Evolutionary conservation across 1,140 invertebrate genomes (phyloP).

Genomic region (Saxidomus purpurata): DNA sequence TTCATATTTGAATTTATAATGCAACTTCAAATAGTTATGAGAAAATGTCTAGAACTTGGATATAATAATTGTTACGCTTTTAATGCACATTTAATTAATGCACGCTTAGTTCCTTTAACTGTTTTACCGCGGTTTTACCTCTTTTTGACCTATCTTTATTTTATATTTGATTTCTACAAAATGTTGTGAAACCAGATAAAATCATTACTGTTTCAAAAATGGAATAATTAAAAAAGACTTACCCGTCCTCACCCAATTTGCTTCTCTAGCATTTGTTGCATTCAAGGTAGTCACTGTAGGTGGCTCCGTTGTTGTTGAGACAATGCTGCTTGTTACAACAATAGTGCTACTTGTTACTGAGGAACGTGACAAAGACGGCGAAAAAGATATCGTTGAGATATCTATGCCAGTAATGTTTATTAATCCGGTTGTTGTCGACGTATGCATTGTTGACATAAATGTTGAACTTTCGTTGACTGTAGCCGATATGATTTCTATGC

Average conservation of each 20-base stretch:
- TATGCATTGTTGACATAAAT: not conserved
- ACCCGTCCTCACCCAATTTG: conserved; percentile 49
- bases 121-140: not conserved
- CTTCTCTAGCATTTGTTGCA: conserved; percentile 37
- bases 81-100: not conserved
- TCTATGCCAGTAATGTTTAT: too few species aligned
- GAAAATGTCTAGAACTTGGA: not conserved
- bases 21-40: not conserved
- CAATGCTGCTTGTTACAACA: not conserved
- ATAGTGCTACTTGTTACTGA: not conserved
- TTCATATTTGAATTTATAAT: not conserved
- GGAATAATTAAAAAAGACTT: not conserved
- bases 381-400: not conserved
- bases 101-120: not conserved
- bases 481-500: too few species aligned
- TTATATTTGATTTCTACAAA: too few species aligned
- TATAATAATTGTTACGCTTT: not conserved
- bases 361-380: not conserved
- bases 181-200: too few species aligned
- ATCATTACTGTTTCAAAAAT: conserved; percentile 56
- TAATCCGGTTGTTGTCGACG: not conserved
- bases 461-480: not conserved
- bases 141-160: too few species aligned
- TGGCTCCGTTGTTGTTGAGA: not conserved
- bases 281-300: conserved; percentile 13